Conservation (phyloP, 2,113 vertebrate species). For the Cathartes aura region DNA sequence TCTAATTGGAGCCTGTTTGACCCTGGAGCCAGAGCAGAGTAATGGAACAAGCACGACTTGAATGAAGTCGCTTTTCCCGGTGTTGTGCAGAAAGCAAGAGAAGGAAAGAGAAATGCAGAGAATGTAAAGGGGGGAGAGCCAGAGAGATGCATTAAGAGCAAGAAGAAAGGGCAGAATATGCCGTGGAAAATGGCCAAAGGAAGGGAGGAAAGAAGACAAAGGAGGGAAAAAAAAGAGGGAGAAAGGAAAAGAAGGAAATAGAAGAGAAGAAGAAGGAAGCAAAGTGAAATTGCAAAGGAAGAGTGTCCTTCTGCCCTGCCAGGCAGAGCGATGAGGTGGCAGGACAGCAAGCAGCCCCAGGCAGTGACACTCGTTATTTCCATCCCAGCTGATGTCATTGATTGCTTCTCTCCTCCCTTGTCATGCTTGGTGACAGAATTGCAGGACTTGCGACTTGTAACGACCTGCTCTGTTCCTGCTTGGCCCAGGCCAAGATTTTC, state of each 20-base stretch:
- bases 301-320: background rate
- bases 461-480: background rate
- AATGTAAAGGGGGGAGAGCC: background rate
- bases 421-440: background rate
- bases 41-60: conserved; percentile 12
- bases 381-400: conserved; percentile 56
- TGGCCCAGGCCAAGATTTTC: background rate
- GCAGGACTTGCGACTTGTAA: background rate
- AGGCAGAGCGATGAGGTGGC: conserved; percentile 12
- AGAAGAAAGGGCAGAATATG: background rate
- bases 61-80: background rate
- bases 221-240: background rate
- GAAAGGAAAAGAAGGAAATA: background rate
- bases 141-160: background rate
- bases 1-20: conserved; percentile 54
- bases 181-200: background rate
- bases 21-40: conserved; percentile 48
- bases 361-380: conserved; percentile 57
- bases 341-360: conserved; percentile 15
- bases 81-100: background rate
- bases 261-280: background rate
- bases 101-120: background rate
- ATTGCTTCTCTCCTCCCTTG: conserved; percentile 31
- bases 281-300: background rate
- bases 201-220: background rate